Base-by-base conservation (phyloP, 2,113 vertebrate genomes). In the Hemichromis elongatus region DNA sequence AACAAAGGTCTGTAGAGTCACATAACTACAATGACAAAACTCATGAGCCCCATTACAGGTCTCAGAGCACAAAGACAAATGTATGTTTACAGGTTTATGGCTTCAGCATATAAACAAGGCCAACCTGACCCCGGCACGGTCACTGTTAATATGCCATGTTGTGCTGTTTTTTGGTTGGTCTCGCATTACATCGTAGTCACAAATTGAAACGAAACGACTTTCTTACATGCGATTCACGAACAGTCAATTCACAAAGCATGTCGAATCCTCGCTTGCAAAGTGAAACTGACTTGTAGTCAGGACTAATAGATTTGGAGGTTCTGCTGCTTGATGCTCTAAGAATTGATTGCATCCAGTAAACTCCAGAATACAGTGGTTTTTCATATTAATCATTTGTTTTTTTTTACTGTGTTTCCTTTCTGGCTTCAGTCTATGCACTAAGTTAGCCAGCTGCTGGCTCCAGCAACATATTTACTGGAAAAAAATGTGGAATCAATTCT, bases 111-210 rank as follows among this genome's bases (percentile, higher is more conserved):
- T 40, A 77, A 78, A 89, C 83, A 61, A 63, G 78, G 18, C 68
- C 66, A 35, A 56, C 57, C 78, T 40, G 7, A 73, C 40, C 66
- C 66, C 56, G 33, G 73, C 59, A 52, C 18, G 4, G 59, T 35
- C 37, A 10, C 78, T 47, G 77, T 77, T 83, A 57, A 78, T 57
- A 33, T 56, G 73, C 56, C 4, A 35, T 57, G 28, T 52, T 61
- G 54, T 7, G 53, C 85, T 82, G 59, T 85, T 84, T 89, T 82
- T 82, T 84, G 89, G 79, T 83, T 78, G 59, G 4, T 35, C n/a
- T 75, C 83, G 21, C 61, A 19, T 55, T 50, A 18, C 55, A 57
- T 56, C 33, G 61, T 80, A 68, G 26, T 77, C 79, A 6, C 54
- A 83, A 26, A 73, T 40, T 63, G 55, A 85, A 77, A 81, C 9